Evolutionary conservation across 2,797 vertebrate species (phyloP), one percentile per base, ranked within the genome.

Genomic region (Bradypus variegatus): DNA sequence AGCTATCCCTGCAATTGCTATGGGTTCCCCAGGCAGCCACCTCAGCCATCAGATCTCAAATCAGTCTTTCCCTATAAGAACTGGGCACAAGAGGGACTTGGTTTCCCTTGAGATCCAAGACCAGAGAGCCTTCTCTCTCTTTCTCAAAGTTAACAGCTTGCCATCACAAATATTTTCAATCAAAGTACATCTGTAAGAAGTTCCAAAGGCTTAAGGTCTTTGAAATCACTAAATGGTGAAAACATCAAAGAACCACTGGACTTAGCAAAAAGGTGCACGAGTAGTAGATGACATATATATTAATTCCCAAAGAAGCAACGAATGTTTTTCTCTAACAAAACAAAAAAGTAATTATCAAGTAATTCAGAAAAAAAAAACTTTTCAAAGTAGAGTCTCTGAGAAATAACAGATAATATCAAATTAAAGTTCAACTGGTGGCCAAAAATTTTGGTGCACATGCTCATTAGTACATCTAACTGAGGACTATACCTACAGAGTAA

Each of bases 321-420:
- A 45, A 45, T 45, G 41, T 45, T 8, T 45, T 45, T 45, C 41
- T 45, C 13, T 69, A 23, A 90, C 13, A 81, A 2, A 67, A 91
- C 62, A 75, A 78, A 53, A 92, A 27, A 67, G 31, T 27, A 48
- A 77, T 9, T 60, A 21, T 36, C 38, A 0, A 55, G 10, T 76
- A 72, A 76, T 41, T 93, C 15, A 78, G 65, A 62, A 75, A 82
- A 94, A 92, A 55, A 94, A 92, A 55, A 23, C 14, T 77, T 60
- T 86, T 70, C n/a, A 41, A 58, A 38, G 48, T 2, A 3, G 53
- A 89, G 48, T 70, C 77, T 73, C 89, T 62, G 64, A 45, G 21
- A 50, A 50, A 50, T 50, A 50, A 67, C 33, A 88, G n/a, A 48
- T 36, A 89, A 75, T 15, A 86, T 31, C 36, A 86, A 92, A 55